Evolutionary conservation across 2,797 vertebrate genomes (phyloP).

Genomic region (Hippoglossus hippoglossus): DNA sequence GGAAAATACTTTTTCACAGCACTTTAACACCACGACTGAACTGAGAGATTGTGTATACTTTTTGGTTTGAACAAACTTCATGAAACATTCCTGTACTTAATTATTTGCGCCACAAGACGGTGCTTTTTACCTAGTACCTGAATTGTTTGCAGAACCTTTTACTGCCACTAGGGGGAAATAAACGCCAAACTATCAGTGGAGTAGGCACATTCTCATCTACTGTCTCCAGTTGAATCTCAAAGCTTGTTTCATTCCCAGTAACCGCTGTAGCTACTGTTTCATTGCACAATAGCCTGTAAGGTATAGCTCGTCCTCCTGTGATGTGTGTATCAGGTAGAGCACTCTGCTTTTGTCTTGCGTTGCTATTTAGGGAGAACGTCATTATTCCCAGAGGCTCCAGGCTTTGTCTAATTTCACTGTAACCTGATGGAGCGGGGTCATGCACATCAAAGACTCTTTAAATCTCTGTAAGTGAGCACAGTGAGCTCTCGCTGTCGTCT

Average conservation of each 20-base stretch:
- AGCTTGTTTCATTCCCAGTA: background rate
- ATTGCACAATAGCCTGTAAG: conserved; percentile 8
- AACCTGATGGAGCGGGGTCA: no score
- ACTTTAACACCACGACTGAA: background rate
- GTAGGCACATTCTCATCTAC: background rate
- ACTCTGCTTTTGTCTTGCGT: conserved; percentile 11
- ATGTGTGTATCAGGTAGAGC: conserved; percentile 4
- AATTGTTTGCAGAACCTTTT: background rate
- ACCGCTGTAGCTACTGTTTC: conserved; percentile 14
- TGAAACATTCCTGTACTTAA: background rate
- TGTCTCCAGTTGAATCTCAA: background rate
- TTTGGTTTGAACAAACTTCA: background rate
- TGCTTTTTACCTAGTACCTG: background rate
- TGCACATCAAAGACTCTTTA: no score
- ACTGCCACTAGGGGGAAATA: conserved; percentile 10
- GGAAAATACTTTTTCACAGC: background rate
- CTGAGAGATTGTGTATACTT: no score
- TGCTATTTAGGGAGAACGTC: conserved; percentile 1
- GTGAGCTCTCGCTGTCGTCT: no score
- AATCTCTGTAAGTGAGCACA: no score
- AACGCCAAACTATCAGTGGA: background rate
- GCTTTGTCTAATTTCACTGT: no score
- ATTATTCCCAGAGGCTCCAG: conserved; percentile 3
- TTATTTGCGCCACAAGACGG: conserved; percentile 22
- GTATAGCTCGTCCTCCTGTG: background rate